Conservation (phyloP, 2,888 invertebrate genomes). For the Eumerus sabulonum region DNA sequence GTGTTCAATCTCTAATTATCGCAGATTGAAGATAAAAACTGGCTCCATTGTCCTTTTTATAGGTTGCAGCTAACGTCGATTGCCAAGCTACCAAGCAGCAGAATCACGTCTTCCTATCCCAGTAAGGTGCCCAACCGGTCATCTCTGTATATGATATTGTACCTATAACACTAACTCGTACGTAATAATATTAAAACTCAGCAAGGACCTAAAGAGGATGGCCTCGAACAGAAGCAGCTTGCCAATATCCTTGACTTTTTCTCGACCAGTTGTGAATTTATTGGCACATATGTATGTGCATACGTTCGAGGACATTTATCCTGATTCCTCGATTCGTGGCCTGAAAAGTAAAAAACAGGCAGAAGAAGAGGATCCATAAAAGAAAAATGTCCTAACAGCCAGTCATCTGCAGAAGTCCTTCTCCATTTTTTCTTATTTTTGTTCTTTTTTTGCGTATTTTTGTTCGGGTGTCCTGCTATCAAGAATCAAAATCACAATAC, state of each 20-base stretch:
- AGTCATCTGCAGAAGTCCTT: conserved; percentile 22
- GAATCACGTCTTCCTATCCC: too few species aligned
- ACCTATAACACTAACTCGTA: too few species aligned
- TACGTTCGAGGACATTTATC: conserved; percentile 2
- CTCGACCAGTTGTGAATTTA: too few species aligned
- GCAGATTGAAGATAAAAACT: too few species aligned
- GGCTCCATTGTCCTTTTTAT: too few species aligned
- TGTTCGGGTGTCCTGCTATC: conserved; percentile 15
- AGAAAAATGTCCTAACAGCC: conserved; percentile 45
- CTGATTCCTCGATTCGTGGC: conserved; percentile 16
- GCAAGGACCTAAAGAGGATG: too few species aligned
- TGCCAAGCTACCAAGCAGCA: conserved; percentile 29
- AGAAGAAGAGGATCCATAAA: conserved; percentile 44
- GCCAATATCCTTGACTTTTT: too few species aligned
- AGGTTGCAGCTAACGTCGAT: conserved; percentile 14
- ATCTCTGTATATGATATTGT: too few species aligned
- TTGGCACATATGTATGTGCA: not conserved
- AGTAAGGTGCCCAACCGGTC: too few species aligned
- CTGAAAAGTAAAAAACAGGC: conserved; percentile 20
- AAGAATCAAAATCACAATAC: conserved; percentile 51
- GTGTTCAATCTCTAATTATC: too few species aligned
- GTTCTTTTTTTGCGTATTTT: not conserved
- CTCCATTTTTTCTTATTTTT: not conserved
- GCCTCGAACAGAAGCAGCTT: too few species aligned
- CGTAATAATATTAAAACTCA: too few species aligned